A percentile compares a stretch with the other conserved stretches of the same genome.
phyloP scores from a whole-genome alignment of 35 echinoderm and acorn worm species.

The Diadema setosum region DNA sequence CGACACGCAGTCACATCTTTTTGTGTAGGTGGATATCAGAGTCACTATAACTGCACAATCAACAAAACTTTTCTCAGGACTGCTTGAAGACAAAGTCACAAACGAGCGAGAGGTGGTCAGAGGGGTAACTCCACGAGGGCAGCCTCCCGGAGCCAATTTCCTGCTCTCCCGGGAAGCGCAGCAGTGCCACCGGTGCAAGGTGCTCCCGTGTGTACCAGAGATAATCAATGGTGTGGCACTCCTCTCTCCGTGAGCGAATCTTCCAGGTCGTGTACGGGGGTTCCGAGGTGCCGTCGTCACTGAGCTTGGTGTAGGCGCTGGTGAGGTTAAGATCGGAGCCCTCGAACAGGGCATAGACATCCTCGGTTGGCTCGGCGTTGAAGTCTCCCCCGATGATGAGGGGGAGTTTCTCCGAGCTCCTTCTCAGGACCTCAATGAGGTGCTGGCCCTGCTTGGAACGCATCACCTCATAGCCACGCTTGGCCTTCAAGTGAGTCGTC shows the following conservation, averaged over 20 bases:
- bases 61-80: no score
- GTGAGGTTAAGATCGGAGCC: conserved; percentile 42
- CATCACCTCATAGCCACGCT: conserved; percentile 63
- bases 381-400: conserved; percentile 83
- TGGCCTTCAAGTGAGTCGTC: conserved; percentile 93
- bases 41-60: no score
- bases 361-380: conserved; percentile 80
- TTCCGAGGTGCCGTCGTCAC: conserved; percentile 39
- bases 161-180: conserved; percentile 63
- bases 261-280: conserved; percentile 95
- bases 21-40: no score
- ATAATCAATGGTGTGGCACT: conserved; percentile 96
- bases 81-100: conserved; percentile 80
- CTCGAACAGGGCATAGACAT: conserved; percentile 60
- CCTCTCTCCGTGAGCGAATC: conserved; percentile 71
- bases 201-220: conserved; percentile 79
- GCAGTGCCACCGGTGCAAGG: conserved; percentile 5
- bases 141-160: conserved; percentile 70
- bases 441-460: conserved; percentile 61
- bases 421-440: conserved; percentile 52
- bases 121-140: conserved; percentile 76
- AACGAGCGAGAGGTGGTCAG: conserved; percentile 94
- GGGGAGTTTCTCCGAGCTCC: conserved; percentile 14
- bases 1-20: no score
- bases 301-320: conserved; percentile 72